These are phyloP conservation scores for Drosophila mayri DNA, from an alignment of 1,140 invertebrate species.

Conservation along the genomic window DNA sequence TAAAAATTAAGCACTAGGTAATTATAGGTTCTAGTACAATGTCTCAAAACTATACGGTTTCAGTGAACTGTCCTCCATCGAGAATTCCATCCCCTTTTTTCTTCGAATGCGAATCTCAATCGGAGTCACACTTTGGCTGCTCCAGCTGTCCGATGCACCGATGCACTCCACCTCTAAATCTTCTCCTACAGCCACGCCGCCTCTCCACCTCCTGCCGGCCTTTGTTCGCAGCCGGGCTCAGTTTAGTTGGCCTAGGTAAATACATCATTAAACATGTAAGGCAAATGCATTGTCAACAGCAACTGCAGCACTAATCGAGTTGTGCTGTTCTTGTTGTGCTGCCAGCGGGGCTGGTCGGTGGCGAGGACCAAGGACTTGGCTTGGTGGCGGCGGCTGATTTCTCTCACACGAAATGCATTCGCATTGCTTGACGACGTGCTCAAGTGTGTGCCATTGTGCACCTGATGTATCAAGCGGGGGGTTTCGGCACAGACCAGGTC, in stretches of 20 bases:
- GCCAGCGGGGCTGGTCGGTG: background rate
- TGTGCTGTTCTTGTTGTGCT: conserved; percentile 50
- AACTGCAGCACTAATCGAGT: conserved; percentile 64
- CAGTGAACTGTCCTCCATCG: background rate
- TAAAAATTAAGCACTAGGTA: background rate
- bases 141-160: conserved; percentile 29
- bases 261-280: conserved; percentile 83
- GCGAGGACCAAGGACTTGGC: conserved; percentile 27
- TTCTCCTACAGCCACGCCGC: background rate
- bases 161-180: background rate
- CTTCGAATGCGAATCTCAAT: conserved; percentile 5
- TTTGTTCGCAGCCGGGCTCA: conserved; percentile 37
- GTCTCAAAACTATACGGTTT: background rate
- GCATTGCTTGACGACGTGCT: conserved; percentile 49
- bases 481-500: conserved; percentile 4
- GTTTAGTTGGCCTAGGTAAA: conserved; percentile 80
- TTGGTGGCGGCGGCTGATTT: conserved; percentile 23
- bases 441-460: conserved; percentile 54
- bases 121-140: conserved; percentile 3
- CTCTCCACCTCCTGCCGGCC: conserved; percentile 3
- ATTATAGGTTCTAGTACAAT: background rate
- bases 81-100: background rate
- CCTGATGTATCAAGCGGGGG: conserved; percentile 18
- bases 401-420: conserved; percentile 44
- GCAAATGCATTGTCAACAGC: conserved; percentile 81